Base-by-base conservation (phyloP, 2,113 vertebrate genomes). In the Grammomys dolichurus region DNA sequence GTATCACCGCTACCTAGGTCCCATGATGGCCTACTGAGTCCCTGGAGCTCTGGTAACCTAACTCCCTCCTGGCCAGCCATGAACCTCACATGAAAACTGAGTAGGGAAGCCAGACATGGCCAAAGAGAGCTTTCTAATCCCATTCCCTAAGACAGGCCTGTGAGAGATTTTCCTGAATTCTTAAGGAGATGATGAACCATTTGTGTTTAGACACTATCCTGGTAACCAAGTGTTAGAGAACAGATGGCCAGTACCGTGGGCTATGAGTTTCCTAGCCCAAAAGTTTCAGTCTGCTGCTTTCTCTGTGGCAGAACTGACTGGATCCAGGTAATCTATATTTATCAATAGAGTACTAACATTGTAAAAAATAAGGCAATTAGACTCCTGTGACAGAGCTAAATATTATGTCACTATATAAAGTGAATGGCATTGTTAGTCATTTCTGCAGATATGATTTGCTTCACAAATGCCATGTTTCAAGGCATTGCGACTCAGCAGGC, bases 351-450 rank as follows among this genome's bases (percentile, higher is more conserved):
- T 90, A 95, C 43, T 97, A 98, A 97, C 93, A 95, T 88, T 94
- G 85, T 97, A 98, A 98, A 98, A 98, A 98, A 97, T 98, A 98
- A 98, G 96, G 95, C 96, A 98, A 98, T 98, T 98, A 97, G 95
- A 91, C 97, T 98, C 98, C 94, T 94, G 96, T 97, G 98, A 97
- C 97, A 98, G 98, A 98, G 87, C 94, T 98, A 98, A 99, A 99
- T 98, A 98, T 98, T 98, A 94, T 98, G 98, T 98, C 98, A 98
- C 97, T 96, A 91, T 98, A 96, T 94, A 97, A 97, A 97, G 97
- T 33, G 97, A 98, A 97, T 97, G 94, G 93, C 89, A 97, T 94
- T 98, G 95, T 96, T 98, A 94, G 92, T 97, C 48, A 85, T 97
- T 98, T 98, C 96, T 98, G 76, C 73, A 96, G 96, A 97, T 98